A percentile compares a stretch with the other conserved stretches of the same genome.
Conservation (phyloP, 2,113 vertebrate species). For the Cyanistes caeruleus region DNA sequence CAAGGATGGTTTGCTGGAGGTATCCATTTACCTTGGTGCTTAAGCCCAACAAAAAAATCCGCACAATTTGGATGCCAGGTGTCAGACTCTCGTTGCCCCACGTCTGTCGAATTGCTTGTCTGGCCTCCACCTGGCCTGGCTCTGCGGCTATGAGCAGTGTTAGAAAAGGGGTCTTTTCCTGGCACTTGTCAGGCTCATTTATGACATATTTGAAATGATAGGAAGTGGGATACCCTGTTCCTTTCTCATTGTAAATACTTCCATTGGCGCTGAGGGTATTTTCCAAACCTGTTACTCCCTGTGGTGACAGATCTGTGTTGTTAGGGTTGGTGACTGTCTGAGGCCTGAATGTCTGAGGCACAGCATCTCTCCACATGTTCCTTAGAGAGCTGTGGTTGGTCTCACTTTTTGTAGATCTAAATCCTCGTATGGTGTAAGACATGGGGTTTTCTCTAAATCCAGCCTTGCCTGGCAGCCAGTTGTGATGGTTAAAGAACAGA, state of each 20-base stretch:
- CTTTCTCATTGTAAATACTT: slow-evolving; percentile 80
- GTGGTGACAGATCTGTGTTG: slow-evolving; percentile 70
- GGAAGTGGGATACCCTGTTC: slow-evolving; percentile 30
- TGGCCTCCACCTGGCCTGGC: slow-evolving; percentile 86
- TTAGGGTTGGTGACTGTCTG: slow-evolving; percentile 74
- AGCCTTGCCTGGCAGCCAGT: slow-evolving; percentile 81
- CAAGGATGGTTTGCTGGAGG: slow-evolving; percentile 81
- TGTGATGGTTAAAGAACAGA: slow-evolving; percentile 85
- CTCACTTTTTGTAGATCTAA: slow-evolving; percentile 80
- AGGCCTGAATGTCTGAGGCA: slow-evolving; percentile 74
- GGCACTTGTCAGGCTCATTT: slow-evolving; percentile 89
- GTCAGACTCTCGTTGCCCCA: slow-evolving; percentile 92
- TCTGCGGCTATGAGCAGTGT: slow-evolving; percentile 91
- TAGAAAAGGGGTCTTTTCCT: slow-evolving; percentile 82
- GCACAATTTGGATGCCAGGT: slow-evolving; percentile 78
- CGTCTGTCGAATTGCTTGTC: slow-evolving; percentile 92
- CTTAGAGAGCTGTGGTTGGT: slow-evolving; percentile 79
- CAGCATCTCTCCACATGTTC: slow-evolving; percentile 78
- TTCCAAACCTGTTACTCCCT: slow-evolving; percentile 76
- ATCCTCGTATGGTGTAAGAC: slow-evolving; percentile 79
- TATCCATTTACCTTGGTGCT: slow-evolving; percentile 78
- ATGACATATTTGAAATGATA: slow-evolving; percentile 89
- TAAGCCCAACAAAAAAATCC: slow-evolving; percentile 89
- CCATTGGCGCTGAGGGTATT: slow-evolving; percentile 78
- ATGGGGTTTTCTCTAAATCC: slow-evolving; percentile 83